A percentile compares a stretch with the other conserved stretches of the same genome.
Evolutionary conservation across 1,140 invertebrate species (phyloP).

Genomic region (Cyrtorhinus lividipennis): DNA sequence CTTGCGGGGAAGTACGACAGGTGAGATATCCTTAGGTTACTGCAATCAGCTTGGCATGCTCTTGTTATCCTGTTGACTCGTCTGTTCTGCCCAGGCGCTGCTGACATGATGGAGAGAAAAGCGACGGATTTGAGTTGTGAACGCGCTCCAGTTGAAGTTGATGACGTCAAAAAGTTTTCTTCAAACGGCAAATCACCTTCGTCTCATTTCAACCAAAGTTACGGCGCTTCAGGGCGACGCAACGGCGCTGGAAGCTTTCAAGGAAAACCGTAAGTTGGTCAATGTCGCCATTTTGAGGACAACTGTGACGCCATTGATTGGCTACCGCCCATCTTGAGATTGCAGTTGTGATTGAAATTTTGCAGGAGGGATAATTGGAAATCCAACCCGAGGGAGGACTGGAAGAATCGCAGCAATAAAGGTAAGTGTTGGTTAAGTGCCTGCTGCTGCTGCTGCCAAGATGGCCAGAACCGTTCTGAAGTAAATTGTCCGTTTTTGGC

Average conservation of each 20-base stretch:
- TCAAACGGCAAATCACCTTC: not conserved
- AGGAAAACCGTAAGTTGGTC: not conserved
- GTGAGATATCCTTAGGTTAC: not conserved
- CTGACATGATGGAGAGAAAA: not conserved
- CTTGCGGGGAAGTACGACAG: not conserved
- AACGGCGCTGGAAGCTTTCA: not conserved
- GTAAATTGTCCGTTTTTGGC: not conserved
- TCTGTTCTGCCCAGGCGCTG: too few species aligned
- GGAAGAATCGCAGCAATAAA: constrained; percentile 2
- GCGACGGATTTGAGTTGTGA: not conserved
- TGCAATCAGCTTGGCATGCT: not conserved
- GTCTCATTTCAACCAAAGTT: not conserved
- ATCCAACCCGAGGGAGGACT: not conserved
- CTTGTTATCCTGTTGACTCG: not conserved
- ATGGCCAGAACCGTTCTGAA: too few species aligned
- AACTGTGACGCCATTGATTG: too few species aligned
- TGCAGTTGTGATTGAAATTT: not conserved
- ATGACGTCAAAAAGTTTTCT: not conserved
- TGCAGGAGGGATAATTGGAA: not conserved
- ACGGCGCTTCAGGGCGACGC: not conserved
- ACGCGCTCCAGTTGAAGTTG: not conserved
- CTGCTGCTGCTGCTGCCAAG: too few species aligned
- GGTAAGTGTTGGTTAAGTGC: too few species aligned
- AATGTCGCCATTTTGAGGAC: not conserved
- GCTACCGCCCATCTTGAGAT: not conserved